phyloP scores from a whole-genome alignment of 2,113 vertebrate species.

The Larimichthys crocea region DNA sequence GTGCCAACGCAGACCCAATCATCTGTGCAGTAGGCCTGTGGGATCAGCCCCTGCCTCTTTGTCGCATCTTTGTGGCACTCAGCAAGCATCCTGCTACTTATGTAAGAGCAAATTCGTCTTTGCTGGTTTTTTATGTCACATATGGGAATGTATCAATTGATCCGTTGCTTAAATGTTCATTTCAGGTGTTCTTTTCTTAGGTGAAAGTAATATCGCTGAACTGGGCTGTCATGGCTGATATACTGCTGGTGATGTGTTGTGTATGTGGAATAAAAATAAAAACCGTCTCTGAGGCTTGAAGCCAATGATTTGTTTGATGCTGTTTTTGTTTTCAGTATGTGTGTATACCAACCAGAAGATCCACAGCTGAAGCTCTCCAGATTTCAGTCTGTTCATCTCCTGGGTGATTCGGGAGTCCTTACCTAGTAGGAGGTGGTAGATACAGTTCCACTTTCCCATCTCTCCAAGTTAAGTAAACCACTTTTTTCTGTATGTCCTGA shows the following conservation, averaged over 20 bases:
- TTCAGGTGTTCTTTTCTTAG: slow-evolving; percentile 88
- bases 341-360: slow-evolving; percentile 82
- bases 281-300: neutral
- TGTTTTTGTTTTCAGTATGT: slow-evolving; percentile 84
- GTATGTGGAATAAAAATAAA: neutral
- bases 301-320: neutral
- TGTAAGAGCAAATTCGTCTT: slow-evolving; percentile 82
- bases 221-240: slow-evolving; percentile 90
- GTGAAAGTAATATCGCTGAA: slow-evolving; percentile 86
- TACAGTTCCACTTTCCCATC: neutral
- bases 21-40: slow-evolving; percentile 92
- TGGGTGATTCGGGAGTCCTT: slow-evolving; percentile 91
- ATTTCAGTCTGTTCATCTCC: slow-evolving; percentile 86
- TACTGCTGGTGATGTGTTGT: slow-evolving; percentile 86
- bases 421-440: slow-evolving; percentile 87
- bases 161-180: neutral
- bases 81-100: slow-evolving; percentile 83
- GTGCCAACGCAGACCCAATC: slow-evolving; percentile 87
- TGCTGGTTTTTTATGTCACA: neutral
- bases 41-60: slow-evolving; percentile 86
- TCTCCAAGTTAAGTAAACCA: neutral
- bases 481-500: neutral
- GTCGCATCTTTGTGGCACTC: slow-evolving; percentile 85
- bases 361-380: slow-evolving; percentile 89
- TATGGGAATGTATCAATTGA: neutral